phyloP scores from a whole-genome alignment of 2,888 invertebrate genomes.

The Trypoxylon attenuatum region DNA sequence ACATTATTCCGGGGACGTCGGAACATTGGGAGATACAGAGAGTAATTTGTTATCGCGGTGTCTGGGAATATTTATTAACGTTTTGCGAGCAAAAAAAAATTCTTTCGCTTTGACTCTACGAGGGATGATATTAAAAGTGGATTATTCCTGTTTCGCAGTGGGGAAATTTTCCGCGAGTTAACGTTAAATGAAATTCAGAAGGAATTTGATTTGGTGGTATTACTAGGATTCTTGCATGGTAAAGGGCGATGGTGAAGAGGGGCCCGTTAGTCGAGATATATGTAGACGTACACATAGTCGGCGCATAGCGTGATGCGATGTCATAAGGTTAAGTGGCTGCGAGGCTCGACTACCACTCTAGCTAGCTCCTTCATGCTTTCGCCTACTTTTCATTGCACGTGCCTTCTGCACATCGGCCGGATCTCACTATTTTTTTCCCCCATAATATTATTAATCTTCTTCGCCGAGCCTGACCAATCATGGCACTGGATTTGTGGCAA shows the following conservation, averaged over 20 bases:
- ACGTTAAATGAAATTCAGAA: slow-evolving; percentile 25
- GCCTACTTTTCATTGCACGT: slow-evolving; percentile 44
- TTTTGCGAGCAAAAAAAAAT: too few species aligned
- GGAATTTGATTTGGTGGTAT: slow-evolving; percentile 43
- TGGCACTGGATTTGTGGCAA: too few species aligned
- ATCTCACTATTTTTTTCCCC: slow-evolving; percentile 34
- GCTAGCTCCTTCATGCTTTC: slow-evolving; percentile 22
- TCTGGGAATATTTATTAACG: too few species aligned
- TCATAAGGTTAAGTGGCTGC: slow-evolving; percentile 55
- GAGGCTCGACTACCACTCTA: slow-evolving; percentile 17
- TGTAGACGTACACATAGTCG: too few species aligned
- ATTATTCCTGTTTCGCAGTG: too few species aligned
- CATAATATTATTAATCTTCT: slow-evolving; percentile 42
- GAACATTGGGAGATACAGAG: too few species aligned
- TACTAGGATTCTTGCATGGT: slow-evolving; percentile 45
- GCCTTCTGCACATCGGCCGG: slow-evolving; percentile 27
- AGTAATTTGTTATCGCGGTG: too few species aligned
- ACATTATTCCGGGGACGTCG: too few species aligned
- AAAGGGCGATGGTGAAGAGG: slow-evolving; percentile 25
- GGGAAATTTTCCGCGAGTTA: too few species aligned
- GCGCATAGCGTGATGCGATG: slow-evolving; percentile 53
- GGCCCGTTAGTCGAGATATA: slow-evolving; percentile 21
- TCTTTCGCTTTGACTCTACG: too few species aligned
- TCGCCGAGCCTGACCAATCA: too few species aligned
- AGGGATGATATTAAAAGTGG: too few species aligned